Evolutionary conservation across 2,797 vertebrate species (phyloP).

Genomic region (Sebastolobus altivelis): DNA sequence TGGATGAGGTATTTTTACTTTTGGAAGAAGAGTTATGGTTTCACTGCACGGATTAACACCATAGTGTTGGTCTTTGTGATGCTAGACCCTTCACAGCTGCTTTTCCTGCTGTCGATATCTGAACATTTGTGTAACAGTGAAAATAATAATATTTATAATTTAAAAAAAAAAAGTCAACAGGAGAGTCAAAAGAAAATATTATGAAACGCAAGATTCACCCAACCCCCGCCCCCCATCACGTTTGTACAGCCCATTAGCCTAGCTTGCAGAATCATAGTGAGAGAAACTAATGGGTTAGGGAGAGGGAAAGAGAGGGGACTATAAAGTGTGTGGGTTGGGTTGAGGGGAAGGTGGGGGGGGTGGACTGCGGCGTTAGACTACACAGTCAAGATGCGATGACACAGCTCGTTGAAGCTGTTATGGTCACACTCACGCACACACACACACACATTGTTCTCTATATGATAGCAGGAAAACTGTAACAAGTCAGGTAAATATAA

Average conservation of each 20-base stretch:
- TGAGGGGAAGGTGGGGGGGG: background rate
- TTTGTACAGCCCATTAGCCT: background rate
- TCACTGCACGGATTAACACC: background rate
- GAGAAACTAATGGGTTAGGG: slow-evolving; percentile 1
- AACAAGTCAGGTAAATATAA: slow-evolving; percentile 8
- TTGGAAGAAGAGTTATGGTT: background rate
- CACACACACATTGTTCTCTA: background rate
- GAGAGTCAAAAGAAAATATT: background rate
- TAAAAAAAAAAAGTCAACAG: background rate
- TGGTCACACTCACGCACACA: background rate
- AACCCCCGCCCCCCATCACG: background rate
- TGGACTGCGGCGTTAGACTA: slow-evolving; percentile 48
- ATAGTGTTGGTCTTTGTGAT: background rate
- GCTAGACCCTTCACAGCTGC: background rate
- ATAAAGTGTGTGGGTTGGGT: slow-evolving; percentile 5
- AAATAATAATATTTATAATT: background rate
- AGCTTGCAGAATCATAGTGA: slow-evolving; percentile 7
- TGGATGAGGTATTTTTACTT: background rate
- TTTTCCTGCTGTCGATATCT: background rate
- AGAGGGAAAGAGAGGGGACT: slow-evolving; percentile 15
- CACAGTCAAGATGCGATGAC: slow-evolving; percentile 47
- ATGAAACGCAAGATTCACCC: background rate
- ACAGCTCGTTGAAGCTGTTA: slow-evolving; percentile 45
- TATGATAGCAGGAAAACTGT: background rate
- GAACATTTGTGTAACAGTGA: background rate